These are phyloP conservation scores for Eufriesea mexicana DNA, from an alignment of 1,140 invertebrate genomes.

Conservation along the genomic window DNA sequence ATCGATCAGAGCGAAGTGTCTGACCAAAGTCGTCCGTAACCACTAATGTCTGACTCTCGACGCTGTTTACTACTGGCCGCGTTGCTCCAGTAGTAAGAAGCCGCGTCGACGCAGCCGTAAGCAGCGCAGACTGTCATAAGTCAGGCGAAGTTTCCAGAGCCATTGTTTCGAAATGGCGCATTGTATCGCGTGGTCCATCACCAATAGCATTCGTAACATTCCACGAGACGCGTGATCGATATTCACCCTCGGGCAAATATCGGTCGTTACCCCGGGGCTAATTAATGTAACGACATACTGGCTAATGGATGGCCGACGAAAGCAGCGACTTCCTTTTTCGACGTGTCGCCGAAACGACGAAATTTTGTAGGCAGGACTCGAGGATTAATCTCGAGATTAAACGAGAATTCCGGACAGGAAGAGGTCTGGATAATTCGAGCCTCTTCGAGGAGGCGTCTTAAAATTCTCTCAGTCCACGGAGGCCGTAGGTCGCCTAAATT, in stretches of 20 bases:
- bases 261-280: neutral
- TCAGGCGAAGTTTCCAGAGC: neutral
- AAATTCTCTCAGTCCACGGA: slow-evolving; percentile 1
- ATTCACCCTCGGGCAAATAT: slow-evolving; percentile 2
- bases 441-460: neutral
- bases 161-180: neutral
- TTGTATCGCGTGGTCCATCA: no score
- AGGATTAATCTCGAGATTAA: neutral
- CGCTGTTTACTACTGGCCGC: neutral
- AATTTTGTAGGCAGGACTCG: no score
- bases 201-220: no score
- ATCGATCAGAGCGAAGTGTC: neutral
- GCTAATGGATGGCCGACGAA: neutral
- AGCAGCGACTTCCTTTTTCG: neutral
- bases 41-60: neutral
- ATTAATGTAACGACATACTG: neutral
- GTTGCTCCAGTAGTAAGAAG: slow-evolving; percentile 5
- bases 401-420: neutral
- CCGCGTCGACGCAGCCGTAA: neutral
- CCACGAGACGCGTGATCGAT: neutral
- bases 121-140: neutral
- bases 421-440: neutral
- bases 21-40: neutral
- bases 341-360: no score
- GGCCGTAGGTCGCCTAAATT: slow-evolving; percentile 13